These are phyloP conservation scores for Erebia epiphron DNA, from an alignment of 2,888 invertebrate species.

Conservation along the genomic window DNA sequence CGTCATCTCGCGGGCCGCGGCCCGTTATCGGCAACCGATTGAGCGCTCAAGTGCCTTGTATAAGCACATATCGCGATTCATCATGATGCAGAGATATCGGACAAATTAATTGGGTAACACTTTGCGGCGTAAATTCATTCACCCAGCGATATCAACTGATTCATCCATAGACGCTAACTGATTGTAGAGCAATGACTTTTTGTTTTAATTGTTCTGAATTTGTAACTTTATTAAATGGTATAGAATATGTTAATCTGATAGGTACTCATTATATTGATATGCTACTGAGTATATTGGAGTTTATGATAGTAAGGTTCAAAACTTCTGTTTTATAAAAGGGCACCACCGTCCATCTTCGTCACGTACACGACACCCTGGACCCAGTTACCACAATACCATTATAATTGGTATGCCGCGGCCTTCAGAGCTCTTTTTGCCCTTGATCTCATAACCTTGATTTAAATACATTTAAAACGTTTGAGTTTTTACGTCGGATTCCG, in stretches of 20 bases:
- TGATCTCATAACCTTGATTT: slow-evolving; percentile 15
- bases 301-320: neutral
- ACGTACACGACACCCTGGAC: neutral
- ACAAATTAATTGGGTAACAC: slow-evolving; percentile 48
- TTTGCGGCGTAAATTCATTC: slow-evolving; percentile 50
- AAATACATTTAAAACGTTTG: slow-evolving; percentile 18
- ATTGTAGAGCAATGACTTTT: slow-evolving; percentile 4
- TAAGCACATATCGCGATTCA: slow-evolving; percentile 58
- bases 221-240: neutral
- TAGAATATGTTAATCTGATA: neutral
- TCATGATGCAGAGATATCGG: slow-evolving; percentile 53
- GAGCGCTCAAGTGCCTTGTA: slow-evolving; percentile 60
- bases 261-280: neutral
- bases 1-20: slow-evolving; percentile 56
- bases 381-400: too few species aligned
- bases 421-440: neutral
- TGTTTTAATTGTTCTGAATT: neutral
- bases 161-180: slow-evolving; percentile 9
- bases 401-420: neutral
- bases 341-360: neutral
- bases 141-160: slow-evolving; percentile 25
- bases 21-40: slow-evolving; percentile 63
- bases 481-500: slow-evolving; percentile 60
- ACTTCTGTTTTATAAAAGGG: neutral
- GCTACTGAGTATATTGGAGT: neutral